phyloP scores from a whole-genome alignment of 2,797 vertebrate genomes.

The Gorsachius magnificus region DNA sequence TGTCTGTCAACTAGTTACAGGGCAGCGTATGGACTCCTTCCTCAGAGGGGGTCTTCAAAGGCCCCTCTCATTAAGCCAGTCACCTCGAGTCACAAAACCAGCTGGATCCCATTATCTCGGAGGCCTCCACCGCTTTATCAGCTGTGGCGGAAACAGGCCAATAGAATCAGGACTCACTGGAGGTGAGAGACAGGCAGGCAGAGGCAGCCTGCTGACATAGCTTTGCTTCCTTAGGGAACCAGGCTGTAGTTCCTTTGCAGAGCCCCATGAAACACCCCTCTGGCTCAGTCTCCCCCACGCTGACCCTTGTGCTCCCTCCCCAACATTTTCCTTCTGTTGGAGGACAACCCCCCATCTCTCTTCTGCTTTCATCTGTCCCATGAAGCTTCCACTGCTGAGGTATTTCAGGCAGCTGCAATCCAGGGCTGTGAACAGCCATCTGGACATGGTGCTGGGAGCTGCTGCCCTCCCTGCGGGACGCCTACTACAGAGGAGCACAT shows the following conservation, averaged over 20 bases:
- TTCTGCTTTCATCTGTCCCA: neutral
- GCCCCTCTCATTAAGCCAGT: constrained; percentile 53
- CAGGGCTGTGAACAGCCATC: neutral
- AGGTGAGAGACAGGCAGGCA: neutral
- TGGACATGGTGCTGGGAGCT: neutral
- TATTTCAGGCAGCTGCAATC: neutral
- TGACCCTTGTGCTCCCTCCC: neutral
- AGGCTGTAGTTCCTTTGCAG: neutral
- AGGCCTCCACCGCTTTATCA: constrained; percentile 14
- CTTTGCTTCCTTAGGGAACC: neutral
- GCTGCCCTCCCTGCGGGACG: neutral
- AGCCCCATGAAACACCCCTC: neutral
- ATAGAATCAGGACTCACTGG: neutral
- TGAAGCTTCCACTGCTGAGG: neutral
- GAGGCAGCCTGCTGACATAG: constrained; percentile 1
- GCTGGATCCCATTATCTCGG: constrained; percentile 45
- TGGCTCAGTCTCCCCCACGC: neutral
- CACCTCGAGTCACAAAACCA: constrained; percentile 42
- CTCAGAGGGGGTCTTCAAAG: neutral
- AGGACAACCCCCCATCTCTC: neutral
- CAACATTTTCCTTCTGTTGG: accelerated
- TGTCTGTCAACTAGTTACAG: neutral
- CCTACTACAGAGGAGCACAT: neutral
- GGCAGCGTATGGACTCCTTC: neutral
- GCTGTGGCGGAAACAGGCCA: neutral